Evolutionary conservation across 2,797 vertebrate species (phyloP), one percentile per base, ranked within the genome.

Genomic region (Halcyon smyrnensis): DNA sequence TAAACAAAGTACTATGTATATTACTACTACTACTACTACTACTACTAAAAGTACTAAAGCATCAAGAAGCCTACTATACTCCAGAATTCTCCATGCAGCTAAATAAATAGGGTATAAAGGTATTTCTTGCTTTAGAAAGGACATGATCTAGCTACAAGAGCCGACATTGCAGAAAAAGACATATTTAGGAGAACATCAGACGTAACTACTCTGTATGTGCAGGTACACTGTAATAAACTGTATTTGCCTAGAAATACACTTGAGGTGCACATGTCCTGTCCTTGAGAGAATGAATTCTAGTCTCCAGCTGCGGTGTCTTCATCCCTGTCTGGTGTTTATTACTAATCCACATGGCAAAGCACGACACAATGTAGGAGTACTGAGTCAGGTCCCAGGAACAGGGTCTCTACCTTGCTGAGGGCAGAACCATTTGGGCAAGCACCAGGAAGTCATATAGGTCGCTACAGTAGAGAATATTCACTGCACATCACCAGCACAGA

Each of bases 381-480:
- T 17, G 65, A 32, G 17, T n/a, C 59, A 46, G 46, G 24, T 65
- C n/a, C 15, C 15, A 27, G 70, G 36, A 69, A 45, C 4, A 2
- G n/a, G 19, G 20, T 73, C 25, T 56, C 56, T 37, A 0, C 24
- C 48, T 56, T 2, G 2, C 39, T 4, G 5, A 60, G 65, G 19
- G 25, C 54, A 82, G 77, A 25, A 45, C 25, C 2, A 11, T 20
- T 54, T 46, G 43, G 80, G 8, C 27, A 36, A 0, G 12, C 23
- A 7, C 0, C 0, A 59, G 54, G 17, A 43, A 34, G 19, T n/a
- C 19, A 30, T 4, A 3, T 0, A 21, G 21, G 25, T 56, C 24
- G 3, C 37, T 46, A 1, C 2, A 34, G 45, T 0, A 48, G 74
- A 50, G 34, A 88, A 11, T 14, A 28, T 13, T 53, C 25, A 14